Evolutionary conservation across 2,888 invertebrate genomes (phyloP).

Genomic region (Eugnorisma glareosa): DNA sequence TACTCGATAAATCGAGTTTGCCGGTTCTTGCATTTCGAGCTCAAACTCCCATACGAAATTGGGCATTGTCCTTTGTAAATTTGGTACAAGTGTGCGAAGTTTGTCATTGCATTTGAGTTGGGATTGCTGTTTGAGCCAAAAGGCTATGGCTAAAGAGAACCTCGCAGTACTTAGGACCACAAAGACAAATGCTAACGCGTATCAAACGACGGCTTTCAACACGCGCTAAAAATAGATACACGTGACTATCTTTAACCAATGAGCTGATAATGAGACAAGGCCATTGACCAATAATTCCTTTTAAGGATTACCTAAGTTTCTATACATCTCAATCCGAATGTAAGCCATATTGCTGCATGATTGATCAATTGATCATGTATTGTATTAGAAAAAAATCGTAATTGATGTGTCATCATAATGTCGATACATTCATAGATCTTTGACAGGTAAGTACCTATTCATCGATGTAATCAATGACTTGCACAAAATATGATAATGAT

Average conservation of each 20-base stretch:
- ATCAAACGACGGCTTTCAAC: neutral
- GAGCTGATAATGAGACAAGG: neutral
- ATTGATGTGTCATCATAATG: neutral
- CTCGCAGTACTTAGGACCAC: neutral
- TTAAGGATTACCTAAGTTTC: neutral
- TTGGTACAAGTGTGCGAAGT: neutral
- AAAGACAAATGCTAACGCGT: neutral
- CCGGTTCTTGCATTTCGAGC: too few relatives aligned
- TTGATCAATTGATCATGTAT: slow-evolving; percentile 13
- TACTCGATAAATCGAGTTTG: too few relatives aligned
- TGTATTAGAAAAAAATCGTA: slow-evolving; percentile 2
- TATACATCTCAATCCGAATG: neutral
- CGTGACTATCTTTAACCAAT: neutral
- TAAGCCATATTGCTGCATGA: slow-evolving; percentile 11
- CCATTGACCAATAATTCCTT: slow-evolving; percentile 19
- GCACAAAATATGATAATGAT: slow-evolving; percentile 10
- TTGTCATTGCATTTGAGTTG: neutral
- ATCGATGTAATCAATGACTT: slow-evolving; percentile 30
- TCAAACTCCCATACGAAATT: too few relatives aligned
- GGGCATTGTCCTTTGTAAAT: too few relatives aligned
- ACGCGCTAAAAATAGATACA: neutral
- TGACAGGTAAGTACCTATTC: neutral
- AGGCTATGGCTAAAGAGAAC: accelerated
- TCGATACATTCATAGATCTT: neutral
- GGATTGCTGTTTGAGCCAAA: neutral